Conservation (phyloP, 1,140 invertebrate genomes). For the Contarinia nasturtii region DNA sequence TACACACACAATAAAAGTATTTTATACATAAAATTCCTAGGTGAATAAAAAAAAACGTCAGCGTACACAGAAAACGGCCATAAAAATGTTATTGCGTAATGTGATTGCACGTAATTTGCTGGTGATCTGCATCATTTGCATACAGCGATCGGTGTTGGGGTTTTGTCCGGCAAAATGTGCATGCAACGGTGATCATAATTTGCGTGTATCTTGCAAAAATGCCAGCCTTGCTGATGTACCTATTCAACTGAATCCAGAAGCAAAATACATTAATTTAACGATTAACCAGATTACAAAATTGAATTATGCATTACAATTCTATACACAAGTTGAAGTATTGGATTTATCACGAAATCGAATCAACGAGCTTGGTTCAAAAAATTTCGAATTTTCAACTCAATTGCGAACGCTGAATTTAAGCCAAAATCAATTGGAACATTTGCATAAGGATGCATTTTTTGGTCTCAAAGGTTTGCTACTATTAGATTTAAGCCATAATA, state of each 20-base stretch:
- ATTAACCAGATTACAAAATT: slow-evolving; percentile 51
- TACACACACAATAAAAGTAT: too few relatives aligned
- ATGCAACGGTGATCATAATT: slow-evolving; percentile 50
- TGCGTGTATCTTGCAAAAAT: slow-evolving; percentile 49
- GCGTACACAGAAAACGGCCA: too few relatives aligned
- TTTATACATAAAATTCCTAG: too few relatives aligned
- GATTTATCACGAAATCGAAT: slow-evolving; percentile 69
- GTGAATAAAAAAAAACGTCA: too few relatives aligned
- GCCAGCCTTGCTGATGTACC: slow-evolving; percentile 64
- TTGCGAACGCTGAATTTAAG: slow-evolving; percentile 56
- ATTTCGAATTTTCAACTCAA: slow-evolving; percentile 54
- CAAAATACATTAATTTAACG: slow-evolving; percentile 53
- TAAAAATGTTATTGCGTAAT: too few relatives aligned
- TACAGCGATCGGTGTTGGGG: slow-evolving; percentile 22
- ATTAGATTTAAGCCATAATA: slow-evolving; percentile 58
- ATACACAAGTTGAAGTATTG: slow-evolving; percentile 54
- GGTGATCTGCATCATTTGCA: slow-evolving; percentile 6
- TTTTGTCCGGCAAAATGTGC: slow-evolving; percentile 61
- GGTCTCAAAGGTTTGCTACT: slow-evolving; percentile 45
- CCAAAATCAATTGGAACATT: slow-evolving; percentile 43
- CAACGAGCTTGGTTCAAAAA: slow-evolving; percentile 49
- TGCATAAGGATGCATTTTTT: slow-evolving; percentile 54
- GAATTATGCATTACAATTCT: slow-evolving; percentile 53
- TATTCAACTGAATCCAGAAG: slow-evolving; percentile 71
- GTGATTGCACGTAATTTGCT: neutral